phyloP scores from a whole-genome alignment of 2,888 invertebrate species.

The Tenthredo mesomela region DNA sequence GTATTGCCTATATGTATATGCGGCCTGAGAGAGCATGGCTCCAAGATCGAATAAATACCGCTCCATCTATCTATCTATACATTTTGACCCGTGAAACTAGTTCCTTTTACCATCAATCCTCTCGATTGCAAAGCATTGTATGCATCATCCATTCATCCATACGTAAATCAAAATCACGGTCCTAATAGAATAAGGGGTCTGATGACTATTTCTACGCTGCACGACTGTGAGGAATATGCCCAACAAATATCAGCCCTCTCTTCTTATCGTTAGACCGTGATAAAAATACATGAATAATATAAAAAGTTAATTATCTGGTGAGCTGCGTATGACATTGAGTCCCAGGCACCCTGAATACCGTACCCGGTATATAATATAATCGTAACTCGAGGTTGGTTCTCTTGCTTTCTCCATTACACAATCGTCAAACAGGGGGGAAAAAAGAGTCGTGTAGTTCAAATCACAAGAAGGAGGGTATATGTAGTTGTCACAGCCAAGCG shows the following conservation, averaged over 20 bases:
- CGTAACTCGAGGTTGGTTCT: neutral
- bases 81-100: too few relatives aligned
- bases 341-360: neutral
- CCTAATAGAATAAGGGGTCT: neutral
- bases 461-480: neutral
- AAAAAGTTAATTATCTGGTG: neutral
- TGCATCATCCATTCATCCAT: neutral
- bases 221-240: neutral
- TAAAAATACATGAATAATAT: constrained; percentile 3
- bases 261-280: constrained; percentile 3
- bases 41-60: too few relatives aligned
- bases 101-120: too few relatives aligned
- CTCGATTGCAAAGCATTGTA: neutral
- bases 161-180: neutral
- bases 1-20: too few relatives aligned
- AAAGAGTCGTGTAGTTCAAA: too few relatives aligned
- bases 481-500: neutral
- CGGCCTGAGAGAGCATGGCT: too few relatives aligned
- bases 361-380: neutral
- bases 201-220: neutral
- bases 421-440: too few relatives aligned
- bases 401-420: neutral
- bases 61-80: too few relatives aligned
- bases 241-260: neutral
- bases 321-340: constrained; percentile 3